Evolutionary conservation across 2,888 invertebrate species (phyloP).

Genomic region (Cacoxenus indagator): DNA sequence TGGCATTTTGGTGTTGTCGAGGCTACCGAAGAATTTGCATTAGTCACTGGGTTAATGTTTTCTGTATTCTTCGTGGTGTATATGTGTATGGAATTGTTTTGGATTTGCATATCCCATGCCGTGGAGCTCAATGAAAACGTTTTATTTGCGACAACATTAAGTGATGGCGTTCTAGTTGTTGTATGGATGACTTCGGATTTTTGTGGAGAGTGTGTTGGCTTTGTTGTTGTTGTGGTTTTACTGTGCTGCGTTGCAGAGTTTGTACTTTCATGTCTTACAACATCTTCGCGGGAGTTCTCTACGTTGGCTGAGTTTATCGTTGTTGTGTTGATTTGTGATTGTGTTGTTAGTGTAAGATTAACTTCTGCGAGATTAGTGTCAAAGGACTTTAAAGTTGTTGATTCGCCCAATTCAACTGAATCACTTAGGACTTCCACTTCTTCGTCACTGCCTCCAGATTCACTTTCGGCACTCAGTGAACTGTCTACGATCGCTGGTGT

Average conservation of each 20-base stretch:
- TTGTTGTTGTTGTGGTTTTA: slow-evolving; percentile 20
- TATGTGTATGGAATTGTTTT: slow-evolving; percentile 44
- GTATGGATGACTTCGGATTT: not conserved
- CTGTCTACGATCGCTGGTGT: not conserved
- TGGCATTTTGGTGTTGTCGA: slow-evolving; percentile 23
- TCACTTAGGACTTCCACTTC: no score
- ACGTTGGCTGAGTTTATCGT: no score
- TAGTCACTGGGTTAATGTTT: slow-evolving; percentile 53
- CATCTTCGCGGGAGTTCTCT: not conserved
- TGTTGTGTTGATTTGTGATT: slow-evolving; percentile 14
- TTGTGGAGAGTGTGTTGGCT: slow-evolving; percentile 9
- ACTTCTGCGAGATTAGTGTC: not conserved
- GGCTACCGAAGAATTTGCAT: slow-evolving; percentile 45
- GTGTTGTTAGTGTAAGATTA: slow-evolving; percentile 15
- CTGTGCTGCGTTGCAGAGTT: not conserved
- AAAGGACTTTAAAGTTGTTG: no score
- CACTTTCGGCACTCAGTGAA: no score
- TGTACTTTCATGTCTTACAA: not conserved
- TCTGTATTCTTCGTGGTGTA: slow-evolving; percentile 33
- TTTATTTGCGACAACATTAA: not conserved
- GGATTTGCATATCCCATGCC: slow-evolving; percentile 34
- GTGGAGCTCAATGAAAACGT: slow-evolving; percentile 1
- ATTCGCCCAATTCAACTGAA: no score
- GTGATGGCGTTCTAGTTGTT: slow-evolving; percentile 1
- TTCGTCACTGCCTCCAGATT: no score